Base-by-base conservation (phyloP, 1,140 invertebrate genomes). In the Acyrthosiphon pisum region DNA sequence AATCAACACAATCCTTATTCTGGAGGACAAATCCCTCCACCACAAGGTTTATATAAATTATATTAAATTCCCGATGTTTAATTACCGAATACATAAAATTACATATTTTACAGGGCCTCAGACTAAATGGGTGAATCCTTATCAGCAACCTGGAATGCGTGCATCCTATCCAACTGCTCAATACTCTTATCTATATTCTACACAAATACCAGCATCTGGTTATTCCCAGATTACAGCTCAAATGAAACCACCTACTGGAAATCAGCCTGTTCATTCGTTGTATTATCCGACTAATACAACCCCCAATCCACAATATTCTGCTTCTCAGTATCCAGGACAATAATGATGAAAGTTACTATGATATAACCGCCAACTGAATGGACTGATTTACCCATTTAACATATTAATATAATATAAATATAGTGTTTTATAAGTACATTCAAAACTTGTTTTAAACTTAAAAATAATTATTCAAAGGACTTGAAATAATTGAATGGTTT, bases 1-100 rank as follows among this genome's bases (percentile, higher is more conserved):
- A 93, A 93, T 84, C 91, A 93, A 93, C 91, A 93, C 48, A 93
- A 86, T 53, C 48, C 91, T 44, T 93, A 93, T 30, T 53, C 91
- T 53, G 91, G 81, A 53, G 76, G 91, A 26, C 91, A 93, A 93
- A 53, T 93, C 41, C 91, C 90, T 11, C 90, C 41, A 86, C 90
- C 90, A 35, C 91, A 86, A 93, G 91, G 91, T 93, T 30, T 93
- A 0, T 90, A 90, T 26, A 26, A 26, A 56, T 90, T 56, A 1
- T 68, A 68, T 60, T 60, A 56, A 7, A 22, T 53, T 68, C 30
- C 26, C 7, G 20, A 44, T 35, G 8, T 26, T 41, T 56, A 37
- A 56, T 60, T 60, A 22, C 2, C 0, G 8, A 90, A n/a, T 20
- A 41, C 26, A 46, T 6, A 18, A 37, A 53, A 22, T 26, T n/a